These are phyloP conservation scores for Chymomyza amoena DNA, from an alignment of 2,888 invertebrate species.

Conservation along the genomic window DNA sequence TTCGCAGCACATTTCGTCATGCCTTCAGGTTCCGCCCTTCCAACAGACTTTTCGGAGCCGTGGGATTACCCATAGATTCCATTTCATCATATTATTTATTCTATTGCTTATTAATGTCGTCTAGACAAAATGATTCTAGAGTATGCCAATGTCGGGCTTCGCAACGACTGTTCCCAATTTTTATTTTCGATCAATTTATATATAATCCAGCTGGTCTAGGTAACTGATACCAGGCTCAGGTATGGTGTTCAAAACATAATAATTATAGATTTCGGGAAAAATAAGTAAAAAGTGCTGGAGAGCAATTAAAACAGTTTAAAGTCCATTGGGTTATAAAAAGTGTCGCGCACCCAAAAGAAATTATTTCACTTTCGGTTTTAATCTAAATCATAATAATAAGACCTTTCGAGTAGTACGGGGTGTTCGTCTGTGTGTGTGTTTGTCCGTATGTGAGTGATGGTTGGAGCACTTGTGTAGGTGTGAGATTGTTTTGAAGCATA, in stretches of 20 bases:
- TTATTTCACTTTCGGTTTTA: constrained; percentile 58
- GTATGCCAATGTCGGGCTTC: too few relatives aligned
- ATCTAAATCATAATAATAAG: constrained; percentile 2
- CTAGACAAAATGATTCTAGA: too few relatives aligned
- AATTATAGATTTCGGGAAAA: neutral
- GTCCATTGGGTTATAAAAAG: constrained; percentile 52
- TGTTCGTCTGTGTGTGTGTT: constrained; percentile 10
- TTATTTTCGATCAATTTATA: too few relatives aligned
- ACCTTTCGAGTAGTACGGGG: neutral
- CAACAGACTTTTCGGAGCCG: too few relatives aligned
- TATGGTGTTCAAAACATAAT: neutral
- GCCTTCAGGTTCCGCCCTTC: too few relatives aligned
- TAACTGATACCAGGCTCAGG: too few relatives aligned
- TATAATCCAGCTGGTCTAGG: too few relatives aligned
- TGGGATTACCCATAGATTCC: too few relatives aligned
- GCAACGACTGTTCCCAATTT: too few relatives aligned
- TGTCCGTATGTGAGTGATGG: neutral
- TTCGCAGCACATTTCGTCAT: too few relatives aligned
- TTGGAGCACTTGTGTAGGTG: constrained; percentile 48
- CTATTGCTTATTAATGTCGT: too few relatives aligned
- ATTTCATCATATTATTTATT: too few relatives aligned
- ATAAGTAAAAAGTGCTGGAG: neutral
- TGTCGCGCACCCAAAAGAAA: constrained; percentile 13
- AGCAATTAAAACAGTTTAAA: constrained; percentile 36
- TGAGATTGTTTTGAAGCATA: constrained; percentile 65